These are phyloP conservation scores for Hipparchia sbordonii DNA, from an alignment of 2,888 invertebrate genomes.

Conservation along the genomic window DNA sequence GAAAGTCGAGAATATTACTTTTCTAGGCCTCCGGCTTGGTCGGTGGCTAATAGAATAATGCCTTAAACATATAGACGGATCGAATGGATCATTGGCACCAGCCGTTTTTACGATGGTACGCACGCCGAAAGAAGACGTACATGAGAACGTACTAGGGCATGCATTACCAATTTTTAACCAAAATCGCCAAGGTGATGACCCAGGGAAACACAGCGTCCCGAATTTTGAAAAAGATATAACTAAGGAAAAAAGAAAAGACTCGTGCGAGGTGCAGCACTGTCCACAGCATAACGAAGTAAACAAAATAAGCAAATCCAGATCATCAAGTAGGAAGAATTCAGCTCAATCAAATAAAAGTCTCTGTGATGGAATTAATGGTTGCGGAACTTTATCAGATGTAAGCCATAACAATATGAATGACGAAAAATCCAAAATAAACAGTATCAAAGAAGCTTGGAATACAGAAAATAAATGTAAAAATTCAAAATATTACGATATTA, in stretches of 20 bases:
- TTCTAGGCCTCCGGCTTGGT: too few species aligned
- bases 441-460: constrained; percentile 69
- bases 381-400: constrained; percentile 72
- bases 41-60: too few species aligned
- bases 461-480: constrained; percentile 50
- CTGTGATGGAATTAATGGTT: constrained; percentile 82
- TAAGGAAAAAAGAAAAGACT: constrained; percentile 70
- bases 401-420: constrained; percentile 58
- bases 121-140: constrained; percentile 82
- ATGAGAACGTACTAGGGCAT: constrained; percentile 64
- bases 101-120: constrained; percentile 90
- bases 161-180: constrained; percentile 83
- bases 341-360: constrained; percentile 60
- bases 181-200: constrained; percentile 74
- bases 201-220: constrained; percentile 72
- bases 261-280: constrained; percentile 77
- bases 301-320: constrained; percentile 55
- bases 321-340: constrained; percentile 67
- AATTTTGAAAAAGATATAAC: constrained; percentile 80
- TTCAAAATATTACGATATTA: constrained; percentile 52
- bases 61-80: constrained; percentile 91
- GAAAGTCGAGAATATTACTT: too few species aligned
- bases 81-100: constrained; percentile 88
- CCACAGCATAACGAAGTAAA: constrained; percentile 61
- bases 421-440: constrained; percentile 59